These are phyloP conservation scores for Panurus biarmicus DNA, from an alignment of 2,113 vertebrate genomes.

Conservation along the genomic window DNA sequence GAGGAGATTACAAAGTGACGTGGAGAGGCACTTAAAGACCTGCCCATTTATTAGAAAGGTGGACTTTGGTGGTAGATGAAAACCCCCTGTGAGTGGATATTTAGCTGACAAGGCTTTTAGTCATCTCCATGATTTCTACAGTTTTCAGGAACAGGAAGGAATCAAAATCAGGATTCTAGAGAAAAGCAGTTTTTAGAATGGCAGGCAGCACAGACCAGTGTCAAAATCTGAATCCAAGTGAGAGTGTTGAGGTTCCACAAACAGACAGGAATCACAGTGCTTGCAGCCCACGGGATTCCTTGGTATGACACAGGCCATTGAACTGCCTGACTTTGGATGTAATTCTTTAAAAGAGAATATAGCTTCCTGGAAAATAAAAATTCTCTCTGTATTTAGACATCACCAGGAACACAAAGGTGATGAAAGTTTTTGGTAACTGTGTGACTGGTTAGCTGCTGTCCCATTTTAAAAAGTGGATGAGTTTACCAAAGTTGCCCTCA, in stretches of 20 bases:
- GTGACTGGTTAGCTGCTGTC: not conserved
- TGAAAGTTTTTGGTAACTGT: not conserved
- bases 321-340: not conserved
- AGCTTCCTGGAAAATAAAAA: not conserved
- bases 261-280: fast-evolving
- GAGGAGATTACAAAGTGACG: not conserved
- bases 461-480: not conserved
- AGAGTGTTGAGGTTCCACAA: not conserved
- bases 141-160: not conserved
- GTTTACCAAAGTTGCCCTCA: not conserved
- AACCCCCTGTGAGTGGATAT: fast-evolving
- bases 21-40: not conserved
- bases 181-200: not conserved
- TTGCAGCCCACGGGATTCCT: fast-evolving
- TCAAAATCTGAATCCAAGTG: not conserved
- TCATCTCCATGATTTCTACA: not conserved
- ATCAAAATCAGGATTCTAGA: not conserved
- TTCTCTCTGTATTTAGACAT: not conserved
- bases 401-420: not conserved
- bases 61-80: not conserved
- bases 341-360: not conserved
- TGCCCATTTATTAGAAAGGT: not conserved
- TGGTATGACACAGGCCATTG: not conserved
- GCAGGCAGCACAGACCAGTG: fast-evolving
- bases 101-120: not conserved